Conservation (phyloP, 2,888 invertebrate genomes). For the Hecatera dysodea region DNA sequence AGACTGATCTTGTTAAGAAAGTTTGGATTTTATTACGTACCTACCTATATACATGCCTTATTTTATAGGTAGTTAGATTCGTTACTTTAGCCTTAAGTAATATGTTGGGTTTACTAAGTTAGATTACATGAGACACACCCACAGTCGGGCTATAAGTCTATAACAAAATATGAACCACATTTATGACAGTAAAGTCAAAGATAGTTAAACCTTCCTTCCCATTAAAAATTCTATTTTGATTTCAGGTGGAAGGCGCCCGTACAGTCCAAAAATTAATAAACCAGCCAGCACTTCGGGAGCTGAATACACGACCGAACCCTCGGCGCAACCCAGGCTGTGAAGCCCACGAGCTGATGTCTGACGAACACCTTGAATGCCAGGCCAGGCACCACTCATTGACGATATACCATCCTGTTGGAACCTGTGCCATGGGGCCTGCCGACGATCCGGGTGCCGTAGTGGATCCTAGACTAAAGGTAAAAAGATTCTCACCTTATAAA, state of each 20-base stretch:
- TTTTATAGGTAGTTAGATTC: not conserved
- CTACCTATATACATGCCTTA: not conserved
- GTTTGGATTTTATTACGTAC: not conserved
- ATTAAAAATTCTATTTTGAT: slow-evolving; percentile 26
- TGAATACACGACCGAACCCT: slow-evolving; percentile 92
- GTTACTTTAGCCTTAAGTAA: not conserved
- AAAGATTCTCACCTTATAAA: slow-evolving; percentile 29
- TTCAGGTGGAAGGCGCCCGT: slow-evolving; percentile 94
- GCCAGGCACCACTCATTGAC: slow-evolving; percentile 94
- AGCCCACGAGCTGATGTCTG: slow-evolving; percentile 91
- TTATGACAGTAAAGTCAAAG: not conserved
- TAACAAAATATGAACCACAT: not conserved
- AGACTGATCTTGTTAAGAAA: slow-evolving; percentile 7
- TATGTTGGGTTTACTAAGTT: not conserved
- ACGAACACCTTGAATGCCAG: slow-evolving; percentile 95
- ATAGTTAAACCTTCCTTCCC: not conserved
- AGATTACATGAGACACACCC: not conserved
- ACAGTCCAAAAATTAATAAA: slow-evolving; percentile 91
- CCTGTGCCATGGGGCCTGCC: slow-evolving; percentile 94
- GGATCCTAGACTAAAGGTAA: slow-evolving; percentile 91
- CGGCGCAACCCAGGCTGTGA: slow-evolving; percentile 93
- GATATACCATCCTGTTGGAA: slow-evolving; percentile 95
- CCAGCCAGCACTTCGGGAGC: slow-evolving; percentile 91
- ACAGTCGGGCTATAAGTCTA: not conserved
- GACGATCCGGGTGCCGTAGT: slow-evolving; percentile 92